Conservation (phyloP, 2,888 invertebrate species). For the Apamea crenata region DNA sequence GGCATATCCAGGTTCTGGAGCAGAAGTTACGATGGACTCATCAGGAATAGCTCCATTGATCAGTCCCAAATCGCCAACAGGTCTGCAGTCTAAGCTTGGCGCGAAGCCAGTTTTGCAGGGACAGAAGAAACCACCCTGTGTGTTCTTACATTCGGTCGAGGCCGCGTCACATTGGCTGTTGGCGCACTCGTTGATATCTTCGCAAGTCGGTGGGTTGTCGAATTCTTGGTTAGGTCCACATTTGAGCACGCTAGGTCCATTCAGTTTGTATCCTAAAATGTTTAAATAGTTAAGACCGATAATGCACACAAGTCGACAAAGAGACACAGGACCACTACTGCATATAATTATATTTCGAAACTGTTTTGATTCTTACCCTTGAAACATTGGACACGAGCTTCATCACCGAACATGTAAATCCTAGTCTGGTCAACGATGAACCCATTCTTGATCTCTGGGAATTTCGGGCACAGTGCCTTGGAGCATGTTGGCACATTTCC, state of each 20-base stretch:
- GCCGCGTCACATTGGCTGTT: conserved; percentile 97
- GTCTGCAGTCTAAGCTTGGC: conserved; percentile 96
- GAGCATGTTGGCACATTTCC: conserved; percentile 97
- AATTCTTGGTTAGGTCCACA: conserved; percentile 96
- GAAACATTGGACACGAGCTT: conserved; percentile 97
- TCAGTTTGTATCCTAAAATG: conserved; percentile 94
- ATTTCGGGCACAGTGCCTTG: conserved; percentile 93
- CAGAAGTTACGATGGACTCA: conserved; percentile 96
- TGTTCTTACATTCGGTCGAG: conserved; percentile 97
- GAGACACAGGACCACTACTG: not conserved
- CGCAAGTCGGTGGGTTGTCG: conserved; percentile 95
- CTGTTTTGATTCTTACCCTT: conserved; percentile 86
- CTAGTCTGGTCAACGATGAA: conserved; percentile 95
- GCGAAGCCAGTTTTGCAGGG: conserved; percentile 96
- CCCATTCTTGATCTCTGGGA: conserved; percentile 96
- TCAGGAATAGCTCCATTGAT: conserved; percentile 97
- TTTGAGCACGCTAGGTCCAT: conserved; percentile 95
- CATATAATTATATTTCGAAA: not conserved
- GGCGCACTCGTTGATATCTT: conserved; percentile 97
- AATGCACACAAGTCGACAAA: not conserved
- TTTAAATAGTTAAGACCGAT: not conserved
- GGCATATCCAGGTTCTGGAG: conserved; percentile 94
- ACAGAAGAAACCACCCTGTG: conserved; percentile 96
- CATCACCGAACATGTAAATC: conserved; percentile 96
- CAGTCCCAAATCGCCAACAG: conserved; percentile 96